Percentiles rank a stretch among this genome's conserved stretches.
These are phyloP conservation scores for Gulo gulo DNA, from an alignment of 2,113 vertebrate species.

Conservation along the genomic window DNA sequence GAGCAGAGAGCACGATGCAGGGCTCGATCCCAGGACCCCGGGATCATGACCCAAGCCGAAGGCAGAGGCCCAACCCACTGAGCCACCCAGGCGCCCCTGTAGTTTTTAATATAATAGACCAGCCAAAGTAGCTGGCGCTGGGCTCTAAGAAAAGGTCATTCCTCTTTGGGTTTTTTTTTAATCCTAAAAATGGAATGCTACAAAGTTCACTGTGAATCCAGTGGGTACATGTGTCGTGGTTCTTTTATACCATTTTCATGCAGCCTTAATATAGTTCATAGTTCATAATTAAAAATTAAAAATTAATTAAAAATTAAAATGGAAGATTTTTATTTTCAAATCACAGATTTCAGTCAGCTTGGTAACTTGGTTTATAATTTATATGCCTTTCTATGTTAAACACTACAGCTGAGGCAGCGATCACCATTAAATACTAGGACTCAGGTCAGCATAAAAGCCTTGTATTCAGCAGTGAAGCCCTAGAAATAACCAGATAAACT, in stretches of 20 bases:
- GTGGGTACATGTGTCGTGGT: neutral
- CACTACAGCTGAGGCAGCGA: neutral
- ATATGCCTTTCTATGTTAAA: constrained; percentile 1
- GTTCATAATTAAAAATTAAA: constrained; percentile 10
- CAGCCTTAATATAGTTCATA: neutral
- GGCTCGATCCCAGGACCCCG: too few relatives aligned
- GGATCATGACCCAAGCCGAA: too few relatives aligned
- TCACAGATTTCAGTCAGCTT: neutral
- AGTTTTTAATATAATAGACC: neutral
- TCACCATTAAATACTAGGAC: neutral
- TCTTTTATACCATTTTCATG: neutral
- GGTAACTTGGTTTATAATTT: constrained; percentile 35
- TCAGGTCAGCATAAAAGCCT: neutral
- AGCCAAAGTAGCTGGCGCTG: neutral
- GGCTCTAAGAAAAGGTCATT: neutral
- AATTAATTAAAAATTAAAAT: constrained; percentile 6
- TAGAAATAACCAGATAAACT: neutral
- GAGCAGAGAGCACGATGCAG: too few relatives aligned
- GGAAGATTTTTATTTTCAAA: neutral
- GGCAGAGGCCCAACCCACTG: too few relatives aligned
- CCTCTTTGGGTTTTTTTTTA: neutral
- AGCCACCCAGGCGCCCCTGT: neutral
- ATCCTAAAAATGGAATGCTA: neutral
- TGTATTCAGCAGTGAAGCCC: neutral
- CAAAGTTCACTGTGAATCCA: neutral